Evolutionary conservation across 2,888 invertebrate genomes (phyloP), one percentile per base, ranked within the genome.

Genomic region (Falcaria lacertinaria): DNA sequence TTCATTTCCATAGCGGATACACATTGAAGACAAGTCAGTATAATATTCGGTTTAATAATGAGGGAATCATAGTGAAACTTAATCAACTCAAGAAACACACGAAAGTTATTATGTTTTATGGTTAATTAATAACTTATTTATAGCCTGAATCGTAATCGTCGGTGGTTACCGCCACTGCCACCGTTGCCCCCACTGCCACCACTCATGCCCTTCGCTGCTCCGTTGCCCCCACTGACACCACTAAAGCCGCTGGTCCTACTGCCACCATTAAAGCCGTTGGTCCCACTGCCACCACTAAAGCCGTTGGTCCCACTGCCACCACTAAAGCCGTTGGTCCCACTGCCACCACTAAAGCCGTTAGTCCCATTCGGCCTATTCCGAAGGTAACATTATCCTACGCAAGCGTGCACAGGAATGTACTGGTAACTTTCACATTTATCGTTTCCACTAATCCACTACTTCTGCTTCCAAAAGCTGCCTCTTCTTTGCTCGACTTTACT

Each of bases 351-450:
- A 7, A 11, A 11, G 28, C 28, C 28, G 3, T 11, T 28, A 7
- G 11, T n/a, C n/a, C n/a, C 28, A 11, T 19, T 4, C 19, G 6
- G 28, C 1, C 2, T 16, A 32, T 1, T 3, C 11, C 13, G 50
- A 55, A 51, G 35, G 36, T 64, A 64, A 59, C 44, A 47, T n/a
- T n/a, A 47, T 39, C 34, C 13, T 46, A 47, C 15, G 33, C 28
- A 13, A 45, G 42, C 46, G 44, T 52, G 44, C 39, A 25, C 39
- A 43, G 42, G 41, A 33, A 34, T 44, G 8, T 39, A 43, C 13
- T 15, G 38, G 38, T 42, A 42, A 45, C 38, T 16, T n/a, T 22
- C 22, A 14, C 22, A 37, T 6, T 19, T 38, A 38, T 11, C 40
- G 13, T 39, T 41, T 32, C 28, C 16, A 36, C 41, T 44, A 46